These are phyloP conservation scores for Perognathus longimembris DNA, from an alignment of 2,113 vertebrate species.

Conservation along the genomic window DNA sequence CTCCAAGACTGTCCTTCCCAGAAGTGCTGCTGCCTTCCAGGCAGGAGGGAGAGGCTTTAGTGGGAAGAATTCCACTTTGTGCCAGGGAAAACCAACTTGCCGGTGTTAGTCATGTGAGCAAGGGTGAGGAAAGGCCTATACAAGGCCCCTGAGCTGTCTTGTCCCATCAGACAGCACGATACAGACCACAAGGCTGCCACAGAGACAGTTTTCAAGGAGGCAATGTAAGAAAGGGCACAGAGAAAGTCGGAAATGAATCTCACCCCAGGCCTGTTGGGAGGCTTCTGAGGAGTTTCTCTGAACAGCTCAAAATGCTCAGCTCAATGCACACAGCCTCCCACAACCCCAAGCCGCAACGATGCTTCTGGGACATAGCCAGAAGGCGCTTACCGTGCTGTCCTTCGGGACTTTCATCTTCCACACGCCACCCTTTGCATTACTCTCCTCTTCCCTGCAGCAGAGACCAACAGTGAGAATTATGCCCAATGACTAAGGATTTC, in stretches of 20 bases:
- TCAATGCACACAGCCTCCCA: not conserved
- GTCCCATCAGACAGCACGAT: too few relatives aligned
- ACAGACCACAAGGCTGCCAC: not conserved
- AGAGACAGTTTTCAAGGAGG: conserved; percentile 4
- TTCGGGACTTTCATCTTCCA: conserved; percentile 99
- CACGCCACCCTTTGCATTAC: conserved; percentile 96
- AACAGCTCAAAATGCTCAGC: not conserved
- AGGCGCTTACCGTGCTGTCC: conserved; percentile 92
- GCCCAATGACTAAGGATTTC: not conserved
- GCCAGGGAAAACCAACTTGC: not conserved
- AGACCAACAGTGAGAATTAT: conserved; percentile 41
- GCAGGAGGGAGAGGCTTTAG: not conserved
- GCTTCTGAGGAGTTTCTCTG: not conserved
- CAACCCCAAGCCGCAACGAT: not conserved
- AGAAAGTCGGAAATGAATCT: not conserved
- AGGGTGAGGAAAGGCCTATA: not conserved
- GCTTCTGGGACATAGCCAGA: not conserved
- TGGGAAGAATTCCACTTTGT: not conserved
- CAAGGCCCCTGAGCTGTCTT: not conserved
- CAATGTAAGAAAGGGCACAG: not conserved
- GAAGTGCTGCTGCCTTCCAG: too few relatives aligned
- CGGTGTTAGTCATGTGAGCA: not conserved
- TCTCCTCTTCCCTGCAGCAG: conserved; percentile 95
- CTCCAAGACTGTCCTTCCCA: not conserved
- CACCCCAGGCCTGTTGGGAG: not conserved